Conservation (phyloP, 2,888 invertebrate species). For the Plebejus anna region DNA sequence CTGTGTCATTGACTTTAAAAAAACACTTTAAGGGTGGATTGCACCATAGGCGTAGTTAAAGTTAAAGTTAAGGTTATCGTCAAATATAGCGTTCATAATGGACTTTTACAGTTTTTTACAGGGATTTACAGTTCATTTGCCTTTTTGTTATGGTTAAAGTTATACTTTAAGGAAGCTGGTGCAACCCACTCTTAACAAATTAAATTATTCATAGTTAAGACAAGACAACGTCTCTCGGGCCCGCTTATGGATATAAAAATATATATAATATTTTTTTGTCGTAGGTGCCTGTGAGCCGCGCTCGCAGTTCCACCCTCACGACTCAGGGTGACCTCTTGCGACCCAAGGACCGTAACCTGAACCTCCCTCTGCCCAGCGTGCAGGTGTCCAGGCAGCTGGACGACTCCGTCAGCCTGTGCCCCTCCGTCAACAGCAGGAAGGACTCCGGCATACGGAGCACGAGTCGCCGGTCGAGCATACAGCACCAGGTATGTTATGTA, state of each 20-base stretch:
- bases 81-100: too few relatives aligned
- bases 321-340: conserved; percentile 62
- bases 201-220: neutral
- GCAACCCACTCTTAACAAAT: too few relatives aligned
- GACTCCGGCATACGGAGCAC: conserved; percentile 93
- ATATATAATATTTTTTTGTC: neutral
- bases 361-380: conserved; percentile 66
- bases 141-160: too few relatives aligned
- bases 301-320: conserved; percentile 71
- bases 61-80: too few relatives aligned
- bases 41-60: too few relatives aligned
- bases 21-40: too few relatives aligned
- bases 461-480: conserved; percentile 91
- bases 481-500: conserved; percentile 84
- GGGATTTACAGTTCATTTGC: too few relatives aligned
- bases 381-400: conserved; percentile 60
- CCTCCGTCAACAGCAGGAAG: conserved; percentile 90
- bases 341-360: conserved; percentile 63
- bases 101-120: too few relatives aligned
- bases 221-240: neutral
- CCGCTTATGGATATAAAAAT: neutral
- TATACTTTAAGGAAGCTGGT: too few relatives aligned
- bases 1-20: too few relatives aligned
- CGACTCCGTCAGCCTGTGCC: conserved; percentile 86
- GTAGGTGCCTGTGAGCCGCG: conserved; percentile 69